phyloP scores from a whole-genome alignment of 2,113 vertebrate species.

The Phalacrocorax carbo region DNA sequence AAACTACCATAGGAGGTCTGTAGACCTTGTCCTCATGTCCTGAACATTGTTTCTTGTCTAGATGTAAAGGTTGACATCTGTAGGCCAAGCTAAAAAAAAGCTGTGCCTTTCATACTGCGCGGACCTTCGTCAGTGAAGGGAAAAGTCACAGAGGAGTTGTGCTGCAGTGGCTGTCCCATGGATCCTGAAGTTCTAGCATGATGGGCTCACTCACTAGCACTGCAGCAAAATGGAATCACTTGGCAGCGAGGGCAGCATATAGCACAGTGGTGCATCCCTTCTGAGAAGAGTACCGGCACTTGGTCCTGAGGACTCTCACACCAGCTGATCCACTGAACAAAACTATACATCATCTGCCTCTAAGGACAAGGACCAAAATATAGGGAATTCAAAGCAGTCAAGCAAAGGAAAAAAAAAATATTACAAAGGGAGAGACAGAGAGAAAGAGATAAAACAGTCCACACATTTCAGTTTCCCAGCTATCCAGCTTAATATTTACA shows the following conservation, averaged over 20 bases:
- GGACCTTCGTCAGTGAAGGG: neutral
- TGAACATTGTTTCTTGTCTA: neutral
- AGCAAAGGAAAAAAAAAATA: neutral
- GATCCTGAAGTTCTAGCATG: neutral
- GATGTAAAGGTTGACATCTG: fast-evolving
- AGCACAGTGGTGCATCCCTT: neutral
- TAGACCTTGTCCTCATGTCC: neutral
- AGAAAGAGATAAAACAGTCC: neutral
- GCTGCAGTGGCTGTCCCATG: neutral
- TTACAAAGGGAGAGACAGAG: neutral
- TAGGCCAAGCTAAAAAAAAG: neutral
- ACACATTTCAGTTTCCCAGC: neutral
- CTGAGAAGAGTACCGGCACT: neutral
- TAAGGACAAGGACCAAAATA: neutral
- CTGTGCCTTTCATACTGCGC: neutral
- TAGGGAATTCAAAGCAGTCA: neutral
- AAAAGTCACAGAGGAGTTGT: neutral
- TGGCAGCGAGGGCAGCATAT: neutral
- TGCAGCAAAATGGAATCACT: neutral
- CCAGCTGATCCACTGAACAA: neutral
- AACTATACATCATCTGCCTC: neutral
- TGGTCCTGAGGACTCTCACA: neutral
- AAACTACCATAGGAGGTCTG: neutral
- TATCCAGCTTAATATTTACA: neutral
- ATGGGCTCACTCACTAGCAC: neutral